Base-by-base conservation (phyloP, 2,888 invertebrate genomes). In the Perizoma affinitatum region DNA sequence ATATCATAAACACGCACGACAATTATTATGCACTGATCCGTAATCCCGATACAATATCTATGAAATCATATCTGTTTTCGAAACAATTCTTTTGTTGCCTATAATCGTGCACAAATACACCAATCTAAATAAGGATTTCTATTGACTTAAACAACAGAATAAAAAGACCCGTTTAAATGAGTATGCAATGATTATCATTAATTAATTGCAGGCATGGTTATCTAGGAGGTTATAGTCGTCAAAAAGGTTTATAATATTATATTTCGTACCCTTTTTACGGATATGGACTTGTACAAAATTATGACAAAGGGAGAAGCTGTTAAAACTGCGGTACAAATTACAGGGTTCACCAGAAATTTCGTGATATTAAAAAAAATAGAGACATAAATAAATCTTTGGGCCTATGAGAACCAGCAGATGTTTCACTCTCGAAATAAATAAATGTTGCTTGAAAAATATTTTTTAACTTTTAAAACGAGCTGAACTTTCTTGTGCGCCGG, bases 271-370 rank as follows among this genome's bases (percentile, higher is more conserved):
- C 36, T 53, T 44, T 42, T 4, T 5, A 35, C 5, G 46, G 35
- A 6, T n/a, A 36, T 36, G 48, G 10, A 10, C 6, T n/a, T 10
- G 68, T 75, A 72, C 65, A 74, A 70, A 72, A 75, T 75, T 70
- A 75, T 76, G 63, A 70, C 71, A 74, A 76, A 75, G 65, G 70
- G 73, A 72, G 75, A 54, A 61, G 56, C 66, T 51, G 65, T 70
- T 71, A 72, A 70, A 70, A 74, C 71, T 73, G 68, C 71, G 67
- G 69, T 65, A 70, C 63, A 65, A 66, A 54, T 62, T 62, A 55
- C 36, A 58, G 48, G 63, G 66, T 53, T 56, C 60, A 66, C 60
- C 72, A 73, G 69, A 74, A 76, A 62, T 61, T 44, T 56, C 63
- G 51, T 48, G 43, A 48, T 51, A 41, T 48, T 59, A 47, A 60